A percentile compares a stretch with the other conserved stretches of the same genome.
These are phyloP conservation scores for Scrobipalpa atriplicella DNA, from an alignment of 2,888 invertebrate genomes.

Conservation along the genomic window DNA sequence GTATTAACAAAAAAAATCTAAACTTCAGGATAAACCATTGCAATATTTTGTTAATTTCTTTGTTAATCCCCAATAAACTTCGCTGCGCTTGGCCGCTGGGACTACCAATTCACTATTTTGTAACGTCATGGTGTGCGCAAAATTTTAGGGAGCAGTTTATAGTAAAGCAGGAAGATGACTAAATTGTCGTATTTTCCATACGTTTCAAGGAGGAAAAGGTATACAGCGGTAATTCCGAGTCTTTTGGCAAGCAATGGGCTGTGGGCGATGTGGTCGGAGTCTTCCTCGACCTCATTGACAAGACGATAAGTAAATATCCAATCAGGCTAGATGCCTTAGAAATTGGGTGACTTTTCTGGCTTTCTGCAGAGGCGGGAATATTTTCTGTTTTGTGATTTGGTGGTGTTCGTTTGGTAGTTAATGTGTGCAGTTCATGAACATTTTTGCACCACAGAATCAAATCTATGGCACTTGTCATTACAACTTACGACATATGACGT, in stretches of 20 bases:
- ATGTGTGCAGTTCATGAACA: not conserved
- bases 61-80: too few species aligned
- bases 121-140: too few species aligned
- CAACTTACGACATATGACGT: not conserved
- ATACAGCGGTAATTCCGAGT: conserved; percentile 95
- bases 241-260: conserved; percentile 99
- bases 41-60: too few species aligned
- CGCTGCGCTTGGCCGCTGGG: too few species aligned
- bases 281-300: conserved; percentile 99
- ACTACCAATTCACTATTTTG: not conserved
- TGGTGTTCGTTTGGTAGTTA: not conserved
- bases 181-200: conserved; percentile 11
- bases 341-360: conserved; percentile 9
- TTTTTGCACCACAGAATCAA: not conserved
- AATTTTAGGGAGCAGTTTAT: not conserved
- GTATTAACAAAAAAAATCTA: too few species aligned
- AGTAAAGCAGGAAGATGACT: not conserved
- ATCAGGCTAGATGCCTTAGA: conserved; percentile 28
- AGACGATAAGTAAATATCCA: conserved; percentile 96
- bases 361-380: conserved; percentile 13
- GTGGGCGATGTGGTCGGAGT: conserved; percentile 99
- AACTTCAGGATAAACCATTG: too few species aligned
- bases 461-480: not conserved
- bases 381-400: not conserved
- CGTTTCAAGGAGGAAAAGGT: conserved; percentile 97